These are phyloP conservation scores for Microtus oregoni DNA, from an alignment of 2,113 vertebrate species.

Conservation along the genomic window DNA sequence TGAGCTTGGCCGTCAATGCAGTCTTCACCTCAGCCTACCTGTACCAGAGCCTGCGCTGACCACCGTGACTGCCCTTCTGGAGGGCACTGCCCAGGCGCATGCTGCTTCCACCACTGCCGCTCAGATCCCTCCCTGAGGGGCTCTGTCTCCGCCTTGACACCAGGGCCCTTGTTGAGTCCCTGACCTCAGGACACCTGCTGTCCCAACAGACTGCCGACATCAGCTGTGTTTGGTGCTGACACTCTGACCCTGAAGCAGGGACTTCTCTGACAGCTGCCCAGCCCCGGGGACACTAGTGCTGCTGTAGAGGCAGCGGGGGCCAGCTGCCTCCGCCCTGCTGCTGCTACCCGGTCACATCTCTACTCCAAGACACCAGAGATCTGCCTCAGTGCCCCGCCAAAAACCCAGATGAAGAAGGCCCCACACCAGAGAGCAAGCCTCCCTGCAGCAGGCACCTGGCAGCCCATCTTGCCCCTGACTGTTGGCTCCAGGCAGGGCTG, in stretches of 20 bases:
- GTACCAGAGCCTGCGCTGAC: conserved; percentile 90
- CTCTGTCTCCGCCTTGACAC: background rate
- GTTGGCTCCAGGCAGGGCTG: background rate
- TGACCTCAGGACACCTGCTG: background rate
- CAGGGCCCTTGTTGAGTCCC: background rate
- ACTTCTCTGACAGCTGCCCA: no score
- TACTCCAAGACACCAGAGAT: background rate
- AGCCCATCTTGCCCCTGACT: background rate
- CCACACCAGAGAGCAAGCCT: background rate
- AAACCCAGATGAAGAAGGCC: background rate
- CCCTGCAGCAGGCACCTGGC: background rate
- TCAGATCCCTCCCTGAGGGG: conserved; percentile 5
- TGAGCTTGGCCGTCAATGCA: conserved; percentile 93
- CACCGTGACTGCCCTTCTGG: fast-evolving
- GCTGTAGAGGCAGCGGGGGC: background rate
- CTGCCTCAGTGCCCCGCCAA: background rate
- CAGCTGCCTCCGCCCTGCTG: background rate
- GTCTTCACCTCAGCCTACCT: conserved; percentile 91
- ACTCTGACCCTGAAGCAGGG: no score
- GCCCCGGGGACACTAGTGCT: background rate
- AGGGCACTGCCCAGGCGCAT: background rate
- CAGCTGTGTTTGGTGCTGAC: conserved; percentile 77
- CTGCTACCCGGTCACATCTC: background rate
- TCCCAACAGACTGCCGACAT: background rate
- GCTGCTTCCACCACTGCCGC: conserved; percentile 76